Base-by-base conservation (phyloP, 2,888 invertebrate genomes). In the Nomada lathburiana region DNA sequence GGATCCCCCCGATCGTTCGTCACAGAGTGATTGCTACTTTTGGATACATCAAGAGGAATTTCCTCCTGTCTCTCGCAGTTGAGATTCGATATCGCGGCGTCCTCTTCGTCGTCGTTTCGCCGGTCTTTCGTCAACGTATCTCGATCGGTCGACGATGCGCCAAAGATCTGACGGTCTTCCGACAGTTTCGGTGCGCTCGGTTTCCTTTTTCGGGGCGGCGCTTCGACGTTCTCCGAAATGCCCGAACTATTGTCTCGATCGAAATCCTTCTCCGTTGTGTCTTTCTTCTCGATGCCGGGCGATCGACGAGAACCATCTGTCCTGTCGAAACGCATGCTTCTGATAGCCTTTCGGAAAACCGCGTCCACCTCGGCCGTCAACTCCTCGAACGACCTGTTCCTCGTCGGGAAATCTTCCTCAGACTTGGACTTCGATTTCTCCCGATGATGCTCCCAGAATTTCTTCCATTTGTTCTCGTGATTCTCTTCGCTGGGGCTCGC, bases 271-370 rank as follows among this genome's bases (percentile, higher is more conserved):
- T 52, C 64, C 5, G 18, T 11, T 10, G 23, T 10, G 2, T 11
- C 5, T 36, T 36, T 52, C 13, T 44, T 52, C 2, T 68, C 42
- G 0, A 2, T 16, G 2, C 36, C 44, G 0, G 47, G 13, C 4
- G 0, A 13, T 23, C 23, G 50, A 16, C 20, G 36, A 7, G 36
- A 47, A 4, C n/a, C 18, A 4, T 67, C 50, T 2, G n/a, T 16
- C 7, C 16, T 23, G 18, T 77, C 70, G n/a, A 74, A 55, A 16
- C 65, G 67, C 63, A 71, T 77, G 11, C 47, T 64, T 2, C n/a
- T 52, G n/a, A 78, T 78, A 13, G 83, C 78, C 16, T 50, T 78
- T 1, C 50, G 64, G 16, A 79, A 69, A 13, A 82, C 42, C 0
- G 65, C 79, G 5, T 83, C 75, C n/a, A 71, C 72, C 0, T 73